These are phyloP conservation scores for Galerucella nymphaeae DNA, from an alignment of 2,888 invertebrate genomes.

Conservation along the genomic window DNA sequence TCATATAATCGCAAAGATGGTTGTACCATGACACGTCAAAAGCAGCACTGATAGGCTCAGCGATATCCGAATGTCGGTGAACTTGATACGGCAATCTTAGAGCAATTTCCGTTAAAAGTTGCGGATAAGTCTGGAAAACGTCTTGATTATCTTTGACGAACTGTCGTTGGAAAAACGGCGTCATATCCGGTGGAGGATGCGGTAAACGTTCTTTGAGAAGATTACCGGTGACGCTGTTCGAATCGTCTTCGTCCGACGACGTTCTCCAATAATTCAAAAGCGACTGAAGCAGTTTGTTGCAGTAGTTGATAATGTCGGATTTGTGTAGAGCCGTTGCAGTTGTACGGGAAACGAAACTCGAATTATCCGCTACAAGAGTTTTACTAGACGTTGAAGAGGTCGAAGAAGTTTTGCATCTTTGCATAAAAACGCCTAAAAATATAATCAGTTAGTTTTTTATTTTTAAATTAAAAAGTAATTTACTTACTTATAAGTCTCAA, in stretches of 20 bases:
- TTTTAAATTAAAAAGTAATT: neutral
- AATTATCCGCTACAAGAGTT: constrained; percentile 62
- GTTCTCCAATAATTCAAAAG: constrained; percentile 80
- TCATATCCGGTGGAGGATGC: constrained; percentile 91
- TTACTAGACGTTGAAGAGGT: constrained; percentile 53
- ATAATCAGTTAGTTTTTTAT: constrained; percentile 1
- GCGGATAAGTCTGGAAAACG: constrained; percentile 93
- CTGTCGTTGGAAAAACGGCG: constrained; percentile 92
- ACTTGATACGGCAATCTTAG: constrained; percentile 94
- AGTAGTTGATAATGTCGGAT: constrained; percentile 78
- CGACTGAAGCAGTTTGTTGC: constrained; percentile 76
- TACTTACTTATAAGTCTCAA: constrained; percentile 86
- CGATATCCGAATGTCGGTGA: constrained; percentile 76
- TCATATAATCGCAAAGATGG: constrained; percentile 81
- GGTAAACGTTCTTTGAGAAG: constrained; percentile 85
- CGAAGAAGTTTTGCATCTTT: constrained; percentile 73
- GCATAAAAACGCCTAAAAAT: constrained; percentile 78
- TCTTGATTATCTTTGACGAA: constrained; percentile 93
- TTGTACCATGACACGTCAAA: constrained; percentile 80
- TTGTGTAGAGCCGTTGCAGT: constrained; percentile 78
- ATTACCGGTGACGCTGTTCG: constrained; percentile 69
- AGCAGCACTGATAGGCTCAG: constrained; percentile 64
- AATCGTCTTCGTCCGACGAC: constrained; percentile 63
- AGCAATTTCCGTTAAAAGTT: constrained; percentile 95
- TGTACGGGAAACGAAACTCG: constrained; percentile 73